Conservation (phyloP, 2,113 vertebrate genomes). For the Caracal caracal region DNA sequence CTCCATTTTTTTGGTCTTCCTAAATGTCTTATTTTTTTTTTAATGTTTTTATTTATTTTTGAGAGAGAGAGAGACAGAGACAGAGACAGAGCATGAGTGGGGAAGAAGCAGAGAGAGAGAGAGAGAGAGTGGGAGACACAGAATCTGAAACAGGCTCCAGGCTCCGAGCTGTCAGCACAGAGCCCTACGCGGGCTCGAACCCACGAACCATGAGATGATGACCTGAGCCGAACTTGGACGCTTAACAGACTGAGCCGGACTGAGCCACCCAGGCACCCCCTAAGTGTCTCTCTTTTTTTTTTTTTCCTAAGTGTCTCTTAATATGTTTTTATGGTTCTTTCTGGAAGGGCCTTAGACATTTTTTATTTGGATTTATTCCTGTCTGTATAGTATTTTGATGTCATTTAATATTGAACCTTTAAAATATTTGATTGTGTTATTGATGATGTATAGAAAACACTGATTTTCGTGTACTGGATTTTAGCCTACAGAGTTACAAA, state of each 20-base stretch:
- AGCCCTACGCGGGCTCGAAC: too few species aligned
- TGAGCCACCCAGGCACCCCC: too few species aligned
- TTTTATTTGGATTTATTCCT: conserved; percentile 28
- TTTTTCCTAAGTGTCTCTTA: not conserved
- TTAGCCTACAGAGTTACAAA: conserved; percentile 3
- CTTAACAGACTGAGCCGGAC: too few species aligned
- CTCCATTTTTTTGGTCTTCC: not conserved
- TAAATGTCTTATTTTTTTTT: not conserved
- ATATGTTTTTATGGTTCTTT: not conserved
- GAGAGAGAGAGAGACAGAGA: too few species aligned
- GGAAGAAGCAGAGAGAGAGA: too few species aligned
- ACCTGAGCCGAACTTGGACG: too few species aligned
- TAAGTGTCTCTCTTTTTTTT: not conserved
- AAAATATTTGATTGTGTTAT: conserved; percentile 25
- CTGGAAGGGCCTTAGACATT: not conserved
- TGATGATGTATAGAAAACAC: not conserved
- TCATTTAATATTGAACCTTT: not conserved
- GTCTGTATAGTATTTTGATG: not conserved
- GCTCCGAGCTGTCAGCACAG: too few species aligned
- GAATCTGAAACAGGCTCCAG: too few species aligned
- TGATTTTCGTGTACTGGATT: not conserved
- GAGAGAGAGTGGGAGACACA: too few species aligned
- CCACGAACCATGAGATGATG: too few species aligned
- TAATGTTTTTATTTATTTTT: too few species aligned
- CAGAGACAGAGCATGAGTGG: too few species aligned